Evolutionary conservation across 1,140 invertebrate genomes (phyloP), one percentile per base, ranked within the genome.

Genomic region (Drosophila micromelanica): DNA sequence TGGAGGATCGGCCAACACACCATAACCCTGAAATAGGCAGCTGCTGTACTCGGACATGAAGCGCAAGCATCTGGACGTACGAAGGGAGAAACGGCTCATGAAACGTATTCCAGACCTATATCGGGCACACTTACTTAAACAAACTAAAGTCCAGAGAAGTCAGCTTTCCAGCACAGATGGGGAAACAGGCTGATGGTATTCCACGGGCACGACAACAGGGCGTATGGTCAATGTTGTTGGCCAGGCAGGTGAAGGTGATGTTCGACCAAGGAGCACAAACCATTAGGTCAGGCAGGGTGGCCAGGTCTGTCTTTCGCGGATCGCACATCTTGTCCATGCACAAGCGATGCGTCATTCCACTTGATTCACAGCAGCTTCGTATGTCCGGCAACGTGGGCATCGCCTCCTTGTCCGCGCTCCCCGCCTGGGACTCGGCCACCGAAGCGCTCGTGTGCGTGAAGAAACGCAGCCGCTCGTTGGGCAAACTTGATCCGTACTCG

Each of bases 201-300:
- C 96, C 96, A 35, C 95, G 92, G 0, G 95, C 93, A 17, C 94
- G 93, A 85, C 96, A 97, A 92, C 96, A 97, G 0, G 95, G 94
- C 1, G 95, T 95, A 92, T 97, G 96, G 92, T 97, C 96, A 64
- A 96, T 94, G 2, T 95, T 95, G 80, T 97, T 96, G 12, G 96
- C 95, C 52, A 97, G 92, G 85, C 96, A 97, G 3, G 94, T 94
- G 84, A 97, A 97, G 2, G 96, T 96, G 17, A 95, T 94, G 0
- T 95, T 94, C 1, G 96, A 96, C 95, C 96, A 97, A 0, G 96
- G 96, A 0, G 96, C 96, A 91, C 96, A 97, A 30, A 97, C 96
- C 95, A 97, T 97, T 75, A 97, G 93, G 91, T 97, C 96, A 0
- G 94, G 94, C 32, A 96, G 93, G 67, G 94, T 94, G 1, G 94